Evolutionary conservation across 2,797 vertebrate genomes (phyloP).

Genomic region (Selene dorsalis): DNA sequence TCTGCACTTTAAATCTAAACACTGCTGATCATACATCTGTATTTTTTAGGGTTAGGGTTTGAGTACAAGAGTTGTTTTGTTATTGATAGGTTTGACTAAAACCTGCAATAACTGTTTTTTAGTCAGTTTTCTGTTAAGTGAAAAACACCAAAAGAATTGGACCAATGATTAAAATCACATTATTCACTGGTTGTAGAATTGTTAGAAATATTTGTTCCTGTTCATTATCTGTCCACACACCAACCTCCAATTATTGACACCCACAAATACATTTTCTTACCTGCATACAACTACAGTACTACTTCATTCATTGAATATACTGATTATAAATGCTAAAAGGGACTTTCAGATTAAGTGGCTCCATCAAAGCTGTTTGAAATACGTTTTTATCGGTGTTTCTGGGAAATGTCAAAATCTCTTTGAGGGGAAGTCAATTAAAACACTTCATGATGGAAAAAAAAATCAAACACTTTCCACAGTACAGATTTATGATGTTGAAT

Average conservation of each 20-base stretch:
- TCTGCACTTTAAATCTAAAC: not conserved
- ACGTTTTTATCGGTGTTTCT: slow-evolving; percentile 12
- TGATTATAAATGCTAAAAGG: not conserved
- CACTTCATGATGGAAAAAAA: slow-evolving; percentile 9
- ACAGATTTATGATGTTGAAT: slow-evolving; percentile 26
- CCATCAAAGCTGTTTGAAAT: not conserved
- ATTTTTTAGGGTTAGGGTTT: too few relatives aligned
- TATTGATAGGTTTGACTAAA: too few relatives aligned
- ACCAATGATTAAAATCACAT: too few relatives aligned
- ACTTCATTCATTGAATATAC: not conserved
- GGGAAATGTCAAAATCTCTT: not conserved
- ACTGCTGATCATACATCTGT: not conserved
- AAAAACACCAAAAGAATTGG: not conserved
- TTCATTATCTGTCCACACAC: not conserved
- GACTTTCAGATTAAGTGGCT: not conserved
- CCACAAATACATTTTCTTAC: not conserved
- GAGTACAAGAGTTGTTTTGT: too few relatives aligned
- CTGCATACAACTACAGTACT: not conserved
- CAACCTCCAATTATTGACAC: not conserved
- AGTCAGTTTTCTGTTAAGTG: not conserved
- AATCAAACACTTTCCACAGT: not conserved
- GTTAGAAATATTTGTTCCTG: not conserved
- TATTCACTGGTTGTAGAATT: too few relatives aligned
- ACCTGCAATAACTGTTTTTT: not conserved
- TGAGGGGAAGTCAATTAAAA: not conserved